Evolutionary conservation across 2,113 vertebrate genomes (phyloP).

Genomic region (Triplophysa tibetana): DNA sequence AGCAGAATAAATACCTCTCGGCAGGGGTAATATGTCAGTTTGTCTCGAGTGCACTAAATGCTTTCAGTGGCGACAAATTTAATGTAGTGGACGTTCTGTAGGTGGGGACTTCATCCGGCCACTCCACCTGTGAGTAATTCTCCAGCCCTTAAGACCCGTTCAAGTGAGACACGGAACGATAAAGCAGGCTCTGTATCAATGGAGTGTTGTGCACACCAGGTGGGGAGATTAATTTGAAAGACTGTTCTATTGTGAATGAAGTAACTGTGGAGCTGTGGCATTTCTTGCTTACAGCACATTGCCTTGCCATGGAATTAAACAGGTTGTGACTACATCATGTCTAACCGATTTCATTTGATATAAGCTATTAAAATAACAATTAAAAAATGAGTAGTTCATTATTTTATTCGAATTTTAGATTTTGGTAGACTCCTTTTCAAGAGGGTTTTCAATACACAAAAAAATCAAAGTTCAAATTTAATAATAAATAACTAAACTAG

Average conservation of each 20-base stretch:
- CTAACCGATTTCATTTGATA: too few species aligned
- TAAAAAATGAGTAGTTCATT: too few species aligned
- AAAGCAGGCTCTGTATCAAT: not conserved
- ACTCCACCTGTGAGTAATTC: constrained; percentile 34
- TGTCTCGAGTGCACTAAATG: constrained; percentile 43
- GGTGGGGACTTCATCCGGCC: constrained; percentile 56
- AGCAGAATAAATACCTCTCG: constrained; percentile 56
- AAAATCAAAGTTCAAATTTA: too few species aligned
- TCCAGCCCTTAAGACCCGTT: constrained; percentile 6
- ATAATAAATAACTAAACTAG: too few species aligned
- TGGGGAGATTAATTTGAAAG: constrained; percentile 1
- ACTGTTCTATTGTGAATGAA: constrained; percentile 10
- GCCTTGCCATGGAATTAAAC: not conserved
- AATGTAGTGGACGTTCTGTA: not conserved
- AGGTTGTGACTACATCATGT: not conserved
- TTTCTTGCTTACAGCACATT: not conserved
- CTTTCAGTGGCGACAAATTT: constrained; percentile 10
- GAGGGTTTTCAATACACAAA: too few species aligned
- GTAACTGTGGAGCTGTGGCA: not conserved
- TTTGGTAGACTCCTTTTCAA: too few species aligned
- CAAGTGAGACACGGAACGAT: constrained; percentile 1
- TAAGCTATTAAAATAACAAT: too few species aligned
- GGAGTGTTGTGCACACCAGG: not conserved
- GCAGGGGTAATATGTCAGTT: constrained; percentile 57
- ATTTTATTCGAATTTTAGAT: too few species aligned